Conservation (phyloP, 1,140 invertebrate species). For the Hydropsyche tenuis region DNA sequence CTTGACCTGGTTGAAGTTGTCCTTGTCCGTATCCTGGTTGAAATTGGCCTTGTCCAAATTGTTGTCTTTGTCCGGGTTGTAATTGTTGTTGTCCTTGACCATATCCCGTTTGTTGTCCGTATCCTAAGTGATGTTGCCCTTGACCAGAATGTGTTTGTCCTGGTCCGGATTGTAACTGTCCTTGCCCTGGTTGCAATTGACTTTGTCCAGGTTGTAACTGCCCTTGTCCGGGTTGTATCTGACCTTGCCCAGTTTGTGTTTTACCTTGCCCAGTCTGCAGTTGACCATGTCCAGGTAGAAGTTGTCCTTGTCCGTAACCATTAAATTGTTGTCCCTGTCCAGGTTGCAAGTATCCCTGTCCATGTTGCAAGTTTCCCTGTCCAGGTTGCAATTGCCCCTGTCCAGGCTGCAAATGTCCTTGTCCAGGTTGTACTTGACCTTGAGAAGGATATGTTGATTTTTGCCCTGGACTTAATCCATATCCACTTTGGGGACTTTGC, state of each 20-base stretch:
- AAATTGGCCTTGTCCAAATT: not conserved
- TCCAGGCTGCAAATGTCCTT: not conserved
- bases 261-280: not conserved
- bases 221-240: not conserved
- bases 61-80: not conserved
- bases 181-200: slow-evolving; percentile 15
- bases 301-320: slow-evolving; percentile 11
- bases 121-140: not conserved
- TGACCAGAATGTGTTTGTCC: slow-evolving; percentile 26
- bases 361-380: not conserved
- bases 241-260: not conserved
- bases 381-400: not conserved
- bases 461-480: not conserved
- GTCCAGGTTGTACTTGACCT: not conserved
- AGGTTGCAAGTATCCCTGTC: not conserved
- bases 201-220: not conserved
- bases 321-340: slow-evolving; percentile 17
- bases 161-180: slow-evolving; percentile 11
- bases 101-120: not conserved
- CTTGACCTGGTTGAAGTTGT: not conserved
- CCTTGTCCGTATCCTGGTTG: not conserved
- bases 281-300: not conserved
- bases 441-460: not conserved
- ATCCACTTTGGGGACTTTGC: not conserved
- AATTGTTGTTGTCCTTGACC: not conserved